phyloP scores from a whole-genome alignment of 2,888 invertebrate species.

The Ichneumon xanthorius region DNA sequence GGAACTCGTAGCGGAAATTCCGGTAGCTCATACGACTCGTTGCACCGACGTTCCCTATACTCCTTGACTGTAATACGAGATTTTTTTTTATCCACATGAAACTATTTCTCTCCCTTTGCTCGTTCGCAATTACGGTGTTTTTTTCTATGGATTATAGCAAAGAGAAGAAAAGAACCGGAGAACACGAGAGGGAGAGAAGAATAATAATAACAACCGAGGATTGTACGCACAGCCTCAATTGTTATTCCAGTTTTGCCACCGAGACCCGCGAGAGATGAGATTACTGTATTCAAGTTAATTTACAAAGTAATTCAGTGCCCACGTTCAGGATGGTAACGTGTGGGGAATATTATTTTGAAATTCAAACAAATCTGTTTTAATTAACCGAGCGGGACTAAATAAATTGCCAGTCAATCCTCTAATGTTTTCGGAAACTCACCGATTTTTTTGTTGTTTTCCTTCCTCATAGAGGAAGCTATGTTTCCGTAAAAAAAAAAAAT shows the following conservation, averaged over 20 bases:
- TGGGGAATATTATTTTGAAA: not conserved
- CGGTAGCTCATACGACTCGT: conserved; percentile 48
- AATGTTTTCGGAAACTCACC: not conserved
- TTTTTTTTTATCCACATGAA: conserved; percentile 32
- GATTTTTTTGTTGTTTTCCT: not conserved
- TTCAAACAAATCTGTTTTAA: not conserved
- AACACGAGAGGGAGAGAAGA: not conserved
- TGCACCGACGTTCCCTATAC: conserved; percentile 8
- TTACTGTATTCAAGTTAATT: conserved; percentile 31
- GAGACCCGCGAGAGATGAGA: not conserved
- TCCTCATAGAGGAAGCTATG: too few species aligned
- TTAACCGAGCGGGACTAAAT: not conserved
- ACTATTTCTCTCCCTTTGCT: conserved; percentile 28
- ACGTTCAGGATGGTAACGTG: not conserved
- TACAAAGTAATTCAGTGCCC: not conserved
- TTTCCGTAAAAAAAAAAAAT: too few species aligned
- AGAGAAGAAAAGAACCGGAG: conserved; percentile 13
- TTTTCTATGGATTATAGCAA: conserved; percentile 33
- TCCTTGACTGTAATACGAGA: conserved; percentile 1
- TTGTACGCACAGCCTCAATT: not conserved
- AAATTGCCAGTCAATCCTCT: not conserved
- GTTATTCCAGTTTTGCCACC: conserved; percentile 16
- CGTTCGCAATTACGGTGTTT: conserved; percentile 33
- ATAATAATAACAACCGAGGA: conserved; percentile 10
- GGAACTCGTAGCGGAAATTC: conserved; percentile 71